Percentiles rank a stretch among this genome's conserved stretches.
Conservation (phyloP, 2,113 vertebrate genomes). For the Hemichromis elongatus region DNA sequence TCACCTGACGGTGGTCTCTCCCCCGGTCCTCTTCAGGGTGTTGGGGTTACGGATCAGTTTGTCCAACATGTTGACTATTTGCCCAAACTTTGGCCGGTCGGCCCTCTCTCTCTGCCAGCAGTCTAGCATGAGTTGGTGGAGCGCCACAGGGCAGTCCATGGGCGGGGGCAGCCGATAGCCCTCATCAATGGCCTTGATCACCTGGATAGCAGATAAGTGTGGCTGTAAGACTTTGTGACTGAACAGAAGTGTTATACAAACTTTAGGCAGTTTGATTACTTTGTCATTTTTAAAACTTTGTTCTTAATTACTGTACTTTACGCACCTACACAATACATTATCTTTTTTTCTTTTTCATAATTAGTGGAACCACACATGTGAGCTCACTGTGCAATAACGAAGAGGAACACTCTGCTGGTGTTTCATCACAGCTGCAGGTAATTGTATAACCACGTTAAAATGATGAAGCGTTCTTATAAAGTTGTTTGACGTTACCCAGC, state of each 20-base stretch:
- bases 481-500: background rate
- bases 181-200: slow-evolving; percentile 98
- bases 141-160: slow-evolving; percentile 95
- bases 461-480: slow-evolving; percentile 30
- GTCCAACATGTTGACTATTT: slow-evolving; percentile 99
- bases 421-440: background rate
- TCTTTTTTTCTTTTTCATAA: background rate
- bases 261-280: background rate
- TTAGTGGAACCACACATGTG: background rate
- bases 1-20: slow-evolving; percentile 82
- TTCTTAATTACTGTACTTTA: background rate
- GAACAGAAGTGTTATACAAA: background rate
- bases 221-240: background rate
- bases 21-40: slow-evolving; percentile 92
- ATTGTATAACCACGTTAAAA: slow-evolving; percentile 20
- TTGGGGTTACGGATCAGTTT: slow-evolving; percentile 98
- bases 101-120: slow-evolving; percentile 97
- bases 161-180: slow-evolving; percentile 94
- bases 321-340: background rate
- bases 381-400: slow-evolving; percentile 2
- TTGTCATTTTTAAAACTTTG: background rate
- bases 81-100: slow-evolving; percentile 93
- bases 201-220: slow-evolving; percentile 63
- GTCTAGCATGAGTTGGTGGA: slow-evolving; percentile 98
- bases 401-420: background rate